phyloP scores from a whole-genome alignment of 37 sponge, comb jelly and placozoan species.

The Hormiphora californensis region DNA sequence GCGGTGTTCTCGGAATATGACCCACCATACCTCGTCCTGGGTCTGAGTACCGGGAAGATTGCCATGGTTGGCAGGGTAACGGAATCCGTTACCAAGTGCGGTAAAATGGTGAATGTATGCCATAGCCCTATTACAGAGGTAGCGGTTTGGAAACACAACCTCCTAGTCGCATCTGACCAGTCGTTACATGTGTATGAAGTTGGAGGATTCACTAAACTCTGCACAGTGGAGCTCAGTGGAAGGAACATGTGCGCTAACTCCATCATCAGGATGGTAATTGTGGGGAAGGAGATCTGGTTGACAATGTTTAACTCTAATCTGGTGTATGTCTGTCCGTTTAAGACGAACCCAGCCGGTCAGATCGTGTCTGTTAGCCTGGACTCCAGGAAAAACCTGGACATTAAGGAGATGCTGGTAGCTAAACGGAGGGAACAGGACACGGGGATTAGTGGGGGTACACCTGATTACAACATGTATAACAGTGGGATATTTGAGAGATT shows the following conservation, averaged over 20 bases:
- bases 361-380: neutral
- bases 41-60: constrained; percentile 27
- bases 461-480: too few species aligned
- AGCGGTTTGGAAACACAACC: neutral
- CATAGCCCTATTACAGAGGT: neutral
- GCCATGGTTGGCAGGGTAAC: neutral
- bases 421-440: too few species aligned
- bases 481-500: too few species aligned
- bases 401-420: neutral
- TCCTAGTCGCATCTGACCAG: constrained; percentile 5
- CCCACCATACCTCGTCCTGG: neutral
- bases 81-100: neutral
- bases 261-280: constrained; percentile 19
- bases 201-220: neutral
- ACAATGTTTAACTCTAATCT: neutral
- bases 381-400: neutral
- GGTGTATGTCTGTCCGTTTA: constrained; percentile 1
- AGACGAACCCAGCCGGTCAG: neutral
- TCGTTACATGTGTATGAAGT: constrained; percentile 5
- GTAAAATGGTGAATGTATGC: neutral
- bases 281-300: neutral
- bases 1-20: neutral
- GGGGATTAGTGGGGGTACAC: too few species aligned
- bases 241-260: neutral
- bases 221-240: neutral